Base-by-base conservation (phyloP, 1,140 invertebrate genomes). In the Hesperophylax magnus region DNA sequence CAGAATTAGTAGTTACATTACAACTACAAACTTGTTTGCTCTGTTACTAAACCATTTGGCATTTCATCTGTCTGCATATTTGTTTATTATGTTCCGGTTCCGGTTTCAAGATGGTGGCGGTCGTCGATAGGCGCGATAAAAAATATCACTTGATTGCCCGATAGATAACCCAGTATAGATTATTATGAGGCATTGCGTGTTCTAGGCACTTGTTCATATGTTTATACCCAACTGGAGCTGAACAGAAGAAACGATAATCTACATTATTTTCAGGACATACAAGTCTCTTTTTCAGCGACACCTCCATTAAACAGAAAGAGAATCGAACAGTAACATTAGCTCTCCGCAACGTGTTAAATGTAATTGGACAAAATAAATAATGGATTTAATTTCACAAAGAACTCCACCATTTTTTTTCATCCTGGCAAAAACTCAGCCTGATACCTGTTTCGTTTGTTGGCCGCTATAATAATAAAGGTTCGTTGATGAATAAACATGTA, bases 331-430 rank as follows among this genome's bases (percentile, higher is more conserved):
- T 69, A 69, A 69, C 31, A 69, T 27, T 18, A 52, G n/a, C 20
- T 22, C 69, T 65, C 58, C 58, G 22, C 27, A 27, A 31, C 56
- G 60, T 63, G 75, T 77, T 34, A 77, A 77, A 77, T 77, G 75
- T 77, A 63, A 77, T 63, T 77, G 60, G 56, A 22, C 18, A 53
- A 77, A 52, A 63, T 77, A 77, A 77, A 77, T 58, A 77, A 77
- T 61, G 56, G 58, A 47, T 34, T 17, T 8, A 58, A 31, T n/a
- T 18, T 9, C 17, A 20, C 17, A 74, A 74, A 74, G 52, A 74
- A 18, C 24, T 2, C 14, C 18, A 54, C 20, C 34, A 74, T 54
- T 39, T 52, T 20, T n/a, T 54, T 74, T 18, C 18, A 54, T 14
- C 6, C 24, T 18, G 7, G 8, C 27, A 74, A 74, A 74, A 74